Evolutionary conservation across 2,113 vertebrate species (phyloP).

Genomic region (Callaeas wilsoni): DNA sequence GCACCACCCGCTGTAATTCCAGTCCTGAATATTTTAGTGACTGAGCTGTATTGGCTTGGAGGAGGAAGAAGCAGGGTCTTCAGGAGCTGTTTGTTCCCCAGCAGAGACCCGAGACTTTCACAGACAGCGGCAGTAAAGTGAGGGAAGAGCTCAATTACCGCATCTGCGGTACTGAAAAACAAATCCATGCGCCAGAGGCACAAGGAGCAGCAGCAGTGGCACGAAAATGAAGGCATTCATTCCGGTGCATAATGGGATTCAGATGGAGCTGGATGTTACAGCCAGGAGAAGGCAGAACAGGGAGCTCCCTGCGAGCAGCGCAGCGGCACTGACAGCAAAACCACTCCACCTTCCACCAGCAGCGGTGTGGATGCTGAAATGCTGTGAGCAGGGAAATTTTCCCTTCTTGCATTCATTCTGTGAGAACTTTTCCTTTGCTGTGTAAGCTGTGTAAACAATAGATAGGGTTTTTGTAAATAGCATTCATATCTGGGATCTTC

Average conservation of each 20-base stretch:
- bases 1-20: accelerated
- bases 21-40: neutral
- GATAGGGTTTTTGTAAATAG: no score
- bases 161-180: neutral
- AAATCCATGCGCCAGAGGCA: neutral
- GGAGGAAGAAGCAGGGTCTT: neutral
- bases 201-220: neutral
- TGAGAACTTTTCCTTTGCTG: no score
- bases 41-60: neutral
- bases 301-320: neutral
- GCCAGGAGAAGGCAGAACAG: neutral
- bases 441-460: no score
- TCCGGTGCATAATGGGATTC: neutral
- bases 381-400: no score
- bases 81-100: neutral
- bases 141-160: neutral
- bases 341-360: neutral
- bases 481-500: no score
- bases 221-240: neutral
- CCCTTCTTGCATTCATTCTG: no score
- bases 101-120: neutral
- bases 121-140: neutral
- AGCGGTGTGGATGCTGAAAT: no score
- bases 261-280: neutral
- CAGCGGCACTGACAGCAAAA: neutral